phyloP scores from a whole-genome alignment of 2,888 invertebrate genomes.

The Hirtodrosophila confusa region DNA sequence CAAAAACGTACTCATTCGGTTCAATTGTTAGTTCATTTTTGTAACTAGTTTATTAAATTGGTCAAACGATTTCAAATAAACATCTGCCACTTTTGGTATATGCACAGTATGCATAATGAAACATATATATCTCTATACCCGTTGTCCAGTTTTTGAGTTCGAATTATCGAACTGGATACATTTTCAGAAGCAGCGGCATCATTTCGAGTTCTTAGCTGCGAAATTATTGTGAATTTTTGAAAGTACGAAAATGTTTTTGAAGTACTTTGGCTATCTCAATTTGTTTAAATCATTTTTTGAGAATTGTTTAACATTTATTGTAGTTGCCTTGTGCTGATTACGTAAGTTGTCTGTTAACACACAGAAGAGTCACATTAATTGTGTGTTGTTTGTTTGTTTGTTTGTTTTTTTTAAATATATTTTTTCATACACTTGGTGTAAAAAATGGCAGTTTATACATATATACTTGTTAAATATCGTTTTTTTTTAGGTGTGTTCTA shows the following conservation, averaged over 20 bases:
- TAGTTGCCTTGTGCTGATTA: constrained; percentile 49
- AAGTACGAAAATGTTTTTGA: constrained; percentile 5
- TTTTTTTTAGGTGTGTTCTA: constrained; percentile 65
- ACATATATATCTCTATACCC: constrained; percentile 2
- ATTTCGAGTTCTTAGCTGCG: constrained; percentile 9
- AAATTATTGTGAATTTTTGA: constrained; percentile 4
- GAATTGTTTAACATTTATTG: constrained; percentile 43
- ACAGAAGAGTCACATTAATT: constrained; percentile 62
- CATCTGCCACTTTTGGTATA: constrained; percentile 51
- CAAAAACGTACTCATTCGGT: constrained; percentile 1
- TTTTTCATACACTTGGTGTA: constrained; percentile 79
- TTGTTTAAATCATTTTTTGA: constrained; percentile 1
- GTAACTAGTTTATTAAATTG: constrained; percentile 9
- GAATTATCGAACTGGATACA: constrained; percentile 1
- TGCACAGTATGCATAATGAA: constrained; percentile 6
- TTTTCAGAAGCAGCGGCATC: constrained; percentile 22
- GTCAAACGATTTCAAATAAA: constrained; percentile 28
- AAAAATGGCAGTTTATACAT: constrained; percentile 82
- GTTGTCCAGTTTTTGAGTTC: too few relatives aligned
- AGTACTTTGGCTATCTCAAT: too few relatives aligned
- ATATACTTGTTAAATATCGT: constrained; percentile 51
- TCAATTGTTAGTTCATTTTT: constrained; percentile 9
- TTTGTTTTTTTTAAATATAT: constrained; percentile 25
- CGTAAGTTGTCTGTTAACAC: constrained; percentile 49
- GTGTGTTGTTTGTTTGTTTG: constrained; percentile 39